Conservation (phyloP, 2,888 invertebrate genomes). For the Leptodirus hochenwartii region DNA sequence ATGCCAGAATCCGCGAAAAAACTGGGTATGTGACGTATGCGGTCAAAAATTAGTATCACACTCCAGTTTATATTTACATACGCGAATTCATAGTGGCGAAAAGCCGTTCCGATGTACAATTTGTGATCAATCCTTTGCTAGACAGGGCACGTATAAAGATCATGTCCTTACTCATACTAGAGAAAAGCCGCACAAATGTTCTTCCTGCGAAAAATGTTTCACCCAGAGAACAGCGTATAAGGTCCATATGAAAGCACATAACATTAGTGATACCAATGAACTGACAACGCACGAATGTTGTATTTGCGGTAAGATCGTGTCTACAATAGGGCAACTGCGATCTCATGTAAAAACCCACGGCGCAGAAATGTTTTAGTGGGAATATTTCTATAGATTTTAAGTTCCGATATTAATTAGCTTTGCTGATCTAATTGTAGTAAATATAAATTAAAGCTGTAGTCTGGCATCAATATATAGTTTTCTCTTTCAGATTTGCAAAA, state of each 20-base stretch:
- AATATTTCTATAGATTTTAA: too few relatives aligned
- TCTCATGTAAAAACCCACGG: constrained; percentile 16
- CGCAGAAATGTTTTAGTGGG: too few relatives aligned
- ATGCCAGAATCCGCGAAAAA: background rate
- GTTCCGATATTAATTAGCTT: too few relatives aligned
- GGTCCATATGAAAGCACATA: constrained; percentile 31
- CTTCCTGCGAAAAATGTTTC: constrained; percentile 33
- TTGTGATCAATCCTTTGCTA: constrained; percentile 19
- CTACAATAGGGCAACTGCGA: too few relatives aligned
- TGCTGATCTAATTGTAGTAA: too few relatives aligned
- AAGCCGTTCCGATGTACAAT: constrained; percentile 23
- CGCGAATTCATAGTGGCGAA: constrained; percentile 26
- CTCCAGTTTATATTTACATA: constrained; percentile 3
- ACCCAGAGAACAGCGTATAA: constrained; percentile 31
- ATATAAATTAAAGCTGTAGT: too few relatives aligned
- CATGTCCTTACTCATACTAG: constrained; percentile 20
- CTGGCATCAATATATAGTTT: too few relatives aligned
- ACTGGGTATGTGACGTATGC: constrained; percentile 9
- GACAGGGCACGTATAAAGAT: constrained; percentile 12
- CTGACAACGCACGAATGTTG: too few relatives aligned
- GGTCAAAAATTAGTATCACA: constrained; percentile 5
- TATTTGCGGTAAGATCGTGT: too few relatives aligned
- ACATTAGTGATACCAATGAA: too few relatives aligned
- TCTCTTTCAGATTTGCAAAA: too few relatives aligned
- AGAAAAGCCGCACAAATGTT: constrained; percentile 33